Percentiles rank a stretch among this genome's conserved stretches.
These are phyloP conservation scores for Ormia ochracea DNA, from an alignment of 2,888 invertebrate genomes.

Conservation along the genomic window DNA sequence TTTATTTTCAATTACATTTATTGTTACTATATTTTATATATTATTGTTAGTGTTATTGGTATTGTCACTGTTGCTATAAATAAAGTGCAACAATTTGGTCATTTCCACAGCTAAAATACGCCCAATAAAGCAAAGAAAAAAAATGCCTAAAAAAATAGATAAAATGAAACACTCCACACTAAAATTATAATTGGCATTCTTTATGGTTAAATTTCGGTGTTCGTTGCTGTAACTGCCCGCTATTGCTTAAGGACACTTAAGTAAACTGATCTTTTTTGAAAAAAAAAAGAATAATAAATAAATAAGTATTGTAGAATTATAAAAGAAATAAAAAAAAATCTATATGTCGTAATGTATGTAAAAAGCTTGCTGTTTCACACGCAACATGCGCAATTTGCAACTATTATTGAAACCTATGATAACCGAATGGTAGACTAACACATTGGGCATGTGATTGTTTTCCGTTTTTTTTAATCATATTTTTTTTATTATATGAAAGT, in stretches of 20 bases:
- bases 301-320: not conserved
- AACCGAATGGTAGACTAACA: conserved; percentile 25
- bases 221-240: not conserved
- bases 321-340: conserved; percentile 11
- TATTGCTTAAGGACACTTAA: conserved; percentile 40
- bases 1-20: conserved; percentile 36
- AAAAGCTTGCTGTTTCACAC: not conserved
- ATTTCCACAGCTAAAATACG: conserved; percentile 33
- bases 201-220: not conserved
- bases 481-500: conserved; percentile 16
- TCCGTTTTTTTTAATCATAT: not conserved
- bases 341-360: not conserved
- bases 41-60: conserved; percentile 1
- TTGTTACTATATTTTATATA: not conserved
- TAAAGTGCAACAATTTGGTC: conserved; percentile 41
- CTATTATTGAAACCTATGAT: conserved; percentile 32
- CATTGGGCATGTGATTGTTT: conserved; percentile 53
- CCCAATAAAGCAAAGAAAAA: conserved; percentile 29
- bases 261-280: not conserved
- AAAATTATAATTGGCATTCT: conserved; percentile 19
- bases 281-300: not conserved
- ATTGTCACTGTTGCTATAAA: conserved; percentile 14
- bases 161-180: conserved; percentile 44
- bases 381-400: conserved; percentile 1
- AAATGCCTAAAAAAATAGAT: conserved; percentile 1